Evolutionary conservation across 2,888 invertebrate genomes (phyloP).

Genomic region (Caenorhabditis sulstoni): DNA sequence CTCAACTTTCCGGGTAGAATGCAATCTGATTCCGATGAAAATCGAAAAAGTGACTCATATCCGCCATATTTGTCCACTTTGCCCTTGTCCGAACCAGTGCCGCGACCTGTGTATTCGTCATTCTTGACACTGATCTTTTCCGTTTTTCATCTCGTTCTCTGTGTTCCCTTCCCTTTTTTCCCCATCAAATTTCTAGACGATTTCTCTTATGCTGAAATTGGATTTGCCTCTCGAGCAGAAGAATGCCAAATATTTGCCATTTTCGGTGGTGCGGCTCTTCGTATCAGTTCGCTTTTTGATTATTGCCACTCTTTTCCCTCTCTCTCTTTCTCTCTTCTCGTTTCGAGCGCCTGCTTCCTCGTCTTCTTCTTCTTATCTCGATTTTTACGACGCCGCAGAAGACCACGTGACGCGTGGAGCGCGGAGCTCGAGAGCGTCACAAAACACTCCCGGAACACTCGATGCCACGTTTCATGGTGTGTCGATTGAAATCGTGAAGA

Average conservation of each 20-base stretch:
- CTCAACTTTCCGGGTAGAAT: too few relatives aligned
- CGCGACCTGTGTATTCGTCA: too few relatives aligned
- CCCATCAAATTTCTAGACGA: too few relatives aligned
- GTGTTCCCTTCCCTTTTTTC: too few relatives aligned
- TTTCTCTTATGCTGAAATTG: neutral
- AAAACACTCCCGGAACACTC: conserved; percentile 16
- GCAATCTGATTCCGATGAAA: too few relatives aligned
- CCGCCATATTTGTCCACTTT: too few relatives aligned
- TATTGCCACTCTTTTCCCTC: conserved; percentile 28
- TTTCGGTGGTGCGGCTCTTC: conserved; percentile 22
- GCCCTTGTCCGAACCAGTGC: too few relatives aligned
- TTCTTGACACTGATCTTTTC: too few relatives aligned
- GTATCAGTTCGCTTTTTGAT: conserved; percentile 17
- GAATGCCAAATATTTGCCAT: conserved; percentile 46
- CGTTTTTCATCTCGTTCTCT: too few relatives aligned
- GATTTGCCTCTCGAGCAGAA: neutral
- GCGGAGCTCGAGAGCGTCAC: neutral
- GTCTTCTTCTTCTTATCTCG: conserved; percentile 9
- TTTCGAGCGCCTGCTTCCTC: neutral
- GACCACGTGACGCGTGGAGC: conserved; percentile 34
- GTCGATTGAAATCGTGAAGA: too few relatives aligned
- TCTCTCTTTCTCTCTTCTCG: too few relatives aligned
- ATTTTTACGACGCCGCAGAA: conserved; percentile 39
- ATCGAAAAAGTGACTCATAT: too few relatives aligned
- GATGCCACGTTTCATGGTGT: neutral